Percentiles rank a stretch among this genome's conserved stretches.
Conservation (phyloP, 2,797 vertebrate species). For the Crenuchus spilurus region DNA sequence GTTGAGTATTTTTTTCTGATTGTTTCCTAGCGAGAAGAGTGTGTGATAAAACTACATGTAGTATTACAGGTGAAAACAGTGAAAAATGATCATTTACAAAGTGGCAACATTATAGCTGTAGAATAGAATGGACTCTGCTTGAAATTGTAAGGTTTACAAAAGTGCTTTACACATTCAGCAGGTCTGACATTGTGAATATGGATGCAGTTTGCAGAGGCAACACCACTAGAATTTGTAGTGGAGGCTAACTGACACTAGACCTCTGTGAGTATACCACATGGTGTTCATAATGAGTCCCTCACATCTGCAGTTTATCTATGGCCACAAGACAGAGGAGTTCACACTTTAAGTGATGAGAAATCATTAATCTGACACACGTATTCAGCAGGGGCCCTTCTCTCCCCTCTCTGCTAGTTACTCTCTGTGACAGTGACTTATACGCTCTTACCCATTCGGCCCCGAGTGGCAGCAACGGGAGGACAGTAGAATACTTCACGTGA, state of each 20-base stretch:
- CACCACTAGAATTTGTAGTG: not conserved
- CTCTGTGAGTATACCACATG: not conserved
- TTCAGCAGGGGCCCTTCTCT: conserved; percentile 21
- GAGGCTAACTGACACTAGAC: not conserved
- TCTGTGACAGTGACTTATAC: conserved; percentile 53
- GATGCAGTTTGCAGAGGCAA: not conserved
- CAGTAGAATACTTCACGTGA: conserved; percentile 16
- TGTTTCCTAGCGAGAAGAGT: too few relatives aligned
- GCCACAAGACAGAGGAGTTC: conserved; percentile 17
- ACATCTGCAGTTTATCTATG: conserved; percentile 38
- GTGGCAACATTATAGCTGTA: too few relatives aligned
- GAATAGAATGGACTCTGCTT: too few relatives aligned
- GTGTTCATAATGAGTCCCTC: conserved; percentile 28
- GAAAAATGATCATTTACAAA: too few relatives aligned
- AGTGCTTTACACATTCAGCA: not conserved
- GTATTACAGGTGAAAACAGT: too few relatives aligned
- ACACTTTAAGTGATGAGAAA: conserved; percentile 27
- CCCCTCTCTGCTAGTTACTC: conserved; percentile 37
- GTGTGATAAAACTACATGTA: too few relatives aligned
- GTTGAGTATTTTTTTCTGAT: too few relatives aligned
- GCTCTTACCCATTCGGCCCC: conserved; percentile 3
- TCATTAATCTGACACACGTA: conserved; percentile 49
- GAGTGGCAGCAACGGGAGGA: not conserved
- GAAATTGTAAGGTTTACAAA: too few relatives aligned
- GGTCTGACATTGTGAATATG: not conserved